Evolutionary conservation across 2,888 invertebrate species (phyloP).

Genomic region (Spilarctia lutea): DNA sequence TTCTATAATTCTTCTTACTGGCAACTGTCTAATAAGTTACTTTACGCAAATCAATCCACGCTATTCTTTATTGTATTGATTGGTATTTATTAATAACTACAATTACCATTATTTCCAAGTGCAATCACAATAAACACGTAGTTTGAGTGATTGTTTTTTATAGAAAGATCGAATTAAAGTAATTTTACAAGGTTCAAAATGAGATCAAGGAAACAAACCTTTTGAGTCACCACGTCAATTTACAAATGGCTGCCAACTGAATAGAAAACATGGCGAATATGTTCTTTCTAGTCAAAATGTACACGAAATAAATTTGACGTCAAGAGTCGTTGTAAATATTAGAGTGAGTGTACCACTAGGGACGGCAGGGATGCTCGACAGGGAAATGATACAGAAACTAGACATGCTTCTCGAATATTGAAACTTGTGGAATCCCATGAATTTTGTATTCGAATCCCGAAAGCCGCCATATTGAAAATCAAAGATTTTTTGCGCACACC

Average conservation of each 20-base stretch:
- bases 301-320: slow-evolving; percentile 40
- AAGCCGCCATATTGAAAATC: slow-evolving; percentile 8
- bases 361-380: slow-evolving; percentile 30
- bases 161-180: neutral
- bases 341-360: slow-evolving; percentile 42
- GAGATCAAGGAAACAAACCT: neutral
- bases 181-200: neutral
- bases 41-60: neutral
- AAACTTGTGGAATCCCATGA: slow-evolving; percentile 44
- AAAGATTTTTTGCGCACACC: slow-evolving; percentile 9
- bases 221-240: neutral
- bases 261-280: slow-evolving; percentile 10
- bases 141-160: neutral
- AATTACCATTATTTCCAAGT: neutral
- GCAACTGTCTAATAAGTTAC: neutral
- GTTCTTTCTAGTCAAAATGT: slow-evolving; percentile 11
- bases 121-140: neutral
- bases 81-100: neutral
- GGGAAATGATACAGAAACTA: slow-evolving; percentile 53
- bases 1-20: neutral
- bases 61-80: neutral
- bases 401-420: slow-evolving; percentile 44
- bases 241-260: slow-evolving; percentile 5
- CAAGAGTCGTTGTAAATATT: slow-evolving; percentile 46
- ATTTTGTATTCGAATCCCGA: slow-evolving; percentile 39